phyloP scores from a whole-genome alignment of 2,797 vertebrate genomes.

The Orientallactaga sibirica region DNA sequence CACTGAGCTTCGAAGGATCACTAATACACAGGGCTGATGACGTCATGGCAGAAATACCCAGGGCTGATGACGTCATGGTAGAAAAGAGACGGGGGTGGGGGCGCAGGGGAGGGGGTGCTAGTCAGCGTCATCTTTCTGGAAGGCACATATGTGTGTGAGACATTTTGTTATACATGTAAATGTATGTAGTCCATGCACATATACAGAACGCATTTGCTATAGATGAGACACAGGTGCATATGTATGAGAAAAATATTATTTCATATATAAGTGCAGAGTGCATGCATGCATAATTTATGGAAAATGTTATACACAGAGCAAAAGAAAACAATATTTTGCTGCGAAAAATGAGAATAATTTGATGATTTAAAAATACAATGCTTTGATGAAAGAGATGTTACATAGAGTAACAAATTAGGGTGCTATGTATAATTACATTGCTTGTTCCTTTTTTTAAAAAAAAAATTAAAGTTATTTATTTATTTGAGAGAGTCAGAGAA shows the following conservation, averaged over 20 bases:
- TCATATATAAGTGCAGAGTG: too few species aligned
- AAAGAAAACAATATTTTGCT: not conserved
- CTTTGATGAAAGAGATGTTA: not conserved
- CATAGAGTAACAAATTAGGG: not conserved
- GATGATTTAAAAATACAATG: not conserved
- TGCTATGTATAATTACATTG: not conserved
- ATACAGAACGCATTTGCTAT: not conserved
- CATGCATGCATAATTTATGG: not conserved
- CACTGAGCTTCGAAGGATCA: not conserved
- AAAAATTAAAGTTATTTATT: too few species aligned
- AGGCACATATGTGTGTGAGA: rapidly evolving
- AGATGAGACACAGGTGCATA: not conserved
- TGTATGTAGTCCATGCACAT: not conserved
- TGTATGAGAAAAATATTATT: not conserved
- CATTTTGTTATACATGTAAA: too few species aligned
- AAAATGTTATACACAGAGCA: not conserved
- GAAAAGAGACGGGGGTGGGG: rapidly evolving
- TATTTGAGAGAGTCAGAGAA: too few species aligned
- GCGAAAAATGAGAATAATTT: too few species aligned
- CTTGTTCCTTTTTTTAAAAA: not conserved
- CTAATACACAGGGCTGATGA: rapidly evolving
- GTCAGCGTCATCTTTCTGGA: not conserved
- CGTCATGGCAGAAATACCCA: too few species aligned
- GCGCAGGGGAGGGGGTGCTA: rapidly evolving
- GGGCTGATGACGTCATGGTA: rapidly evolving